Conservation (phyloP, 2,113 vertebrate genomes). For the Barnardius zonarius region DNA sequence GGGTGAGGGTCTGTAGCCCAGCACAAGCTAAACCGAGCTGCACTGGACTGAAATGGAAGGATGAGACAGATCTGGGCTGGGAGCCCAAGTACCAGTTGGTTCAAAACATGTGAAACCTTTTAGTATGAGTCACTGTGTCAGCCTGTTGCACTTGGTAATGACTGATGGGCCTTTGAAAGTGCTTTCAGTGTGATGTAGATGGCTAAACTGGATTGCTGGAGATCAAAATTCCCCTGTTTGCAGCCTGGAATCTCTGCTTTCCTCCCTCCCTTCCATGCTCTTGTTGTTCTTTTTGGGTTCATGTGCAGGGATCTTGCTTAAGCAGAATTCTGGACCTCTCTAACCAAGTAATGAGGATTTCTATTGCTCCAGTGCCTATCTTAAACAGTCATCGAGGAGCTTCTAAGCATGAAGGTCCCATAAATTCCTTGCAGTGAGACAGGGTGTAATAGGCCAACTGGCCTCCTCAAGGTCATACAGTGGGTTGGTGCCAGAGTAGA, state of each 20-base stretch:
- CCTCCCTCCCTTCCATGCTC: background rate
- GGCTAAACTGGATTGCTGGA: background rate
- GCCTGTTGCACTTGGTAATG: background rate
- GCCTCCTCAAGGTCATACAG: background rate
- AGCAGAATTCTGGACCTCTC: background rate
- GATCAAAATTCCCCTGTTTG: background rate
- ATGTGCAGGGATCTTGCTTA: background rate
- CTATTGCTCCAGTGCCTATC: background rate
- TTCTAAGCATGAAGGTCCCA: fast-evolving
- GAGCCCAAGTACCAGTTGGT: conserved; percentile 29
- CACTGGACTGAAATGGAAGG: background rate
- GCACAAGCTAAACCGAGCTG: background rate
- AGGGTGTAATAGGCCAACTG: too few relatives aligned
- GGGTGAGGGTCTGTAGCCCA: background rate
- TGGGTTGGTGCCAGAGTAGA: background rate
- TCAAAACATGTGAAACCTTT: background rate
- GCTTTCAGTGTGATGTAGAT: background rate
- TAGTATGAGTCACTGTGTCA: background rate
- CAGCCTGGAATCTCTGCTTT: background rate
- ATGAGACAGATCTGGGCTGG: conserved; percentile 34
- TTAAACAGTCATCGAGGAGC: background rate
- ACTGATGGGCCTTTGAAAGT: background rate
- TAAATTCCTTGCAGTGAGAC: background rate
- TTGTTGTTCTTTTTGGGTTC: fast-evolving
- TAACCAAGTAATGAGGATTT: background rate